phyloP scores from a whole-genome alignment of 92 coral and sea anemone species.

The Zoanthus gigantus region DNA sequence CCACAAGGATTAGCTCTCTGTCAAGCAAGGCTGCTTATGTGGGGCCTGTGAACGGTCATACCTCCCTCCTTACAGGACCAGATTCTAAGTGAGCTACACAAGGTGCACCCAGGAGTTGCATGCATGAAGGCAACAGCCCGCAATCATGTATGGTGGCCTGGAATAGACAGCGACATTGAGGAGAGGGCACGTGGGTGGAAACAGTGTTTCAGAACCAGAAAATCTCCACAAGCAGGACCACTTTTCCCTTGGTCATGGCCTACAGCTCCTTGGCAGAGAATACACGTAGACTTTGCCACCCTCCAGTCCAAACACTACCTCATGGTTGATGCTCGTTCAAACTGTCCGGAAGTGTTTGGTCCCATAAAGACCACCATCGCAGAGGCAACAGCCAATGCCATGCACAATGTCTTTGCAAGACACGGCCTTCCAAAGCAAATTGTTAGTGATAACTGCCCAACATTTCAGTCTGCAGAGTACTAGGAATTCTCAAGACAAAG shows the following conservation, averaged over 20 bases:
- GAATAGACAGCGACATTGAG: background rate
- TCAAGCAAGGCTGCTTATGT: constrained; percentile 27
- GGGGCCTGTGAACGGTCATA: constrained; percentile 49
- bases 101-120: background rate
- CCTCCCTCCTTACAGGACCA: constrained; percentile 13
- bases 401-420: too few relatives aligned
- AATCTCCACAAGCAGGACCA: background rate
- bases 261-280: background rate
- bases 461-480: too few relatives aligned
- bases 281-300: too few relatives aligned
- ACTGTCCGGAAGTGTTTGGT: too few relatives aligned
- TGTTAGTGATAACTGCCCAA: too few relatives aligned
- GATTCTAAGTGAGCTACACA: background rate
- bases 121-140: background rate
- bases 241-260: background rate
- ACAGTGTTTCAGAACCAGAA: background rate
- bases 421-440: too few relatives aligned
- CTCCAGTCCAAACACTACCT: too few relatives aligned
- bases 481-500: too few relatives aligned
- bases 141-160: background rate
- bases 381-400: too few relatives aligned
- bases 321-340: too few relatives aligned
- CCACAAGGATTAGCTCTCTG: background rate
- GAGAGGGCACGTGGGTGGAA: background rate
- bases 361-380: too few relatives aligned